Conservation (phyloP, 2,888 invertebrate genomes). For the Euclidia mi region DNA sequence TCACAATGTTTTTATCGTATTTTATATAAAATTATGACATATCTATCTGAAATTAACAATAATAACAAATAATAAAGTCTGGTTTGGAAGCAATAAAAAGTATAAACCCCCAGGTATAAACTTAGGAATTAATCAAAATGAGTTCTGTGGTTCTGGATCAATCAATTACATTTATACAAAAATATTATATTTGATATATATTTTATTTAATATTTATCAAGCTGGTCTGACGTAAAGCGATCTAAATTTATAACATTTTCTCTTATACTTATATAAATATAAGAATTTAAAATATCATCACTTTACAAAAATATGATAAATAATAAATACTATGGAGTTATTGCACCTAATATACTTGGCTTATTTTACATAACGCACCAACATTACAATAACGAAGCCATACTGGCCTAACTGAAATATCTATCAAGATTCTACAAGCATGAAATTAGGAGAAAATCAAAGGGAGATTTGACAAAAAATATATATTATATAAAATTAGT, state of each 20-base stretch:
- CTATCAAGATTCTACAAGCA: conserved; percentile 31
- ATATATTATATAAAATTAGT: conserved; percentile 15
- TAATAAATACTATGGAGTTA: conserved; percentile 38
- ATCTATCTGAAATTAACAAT: too few relatives aligned
- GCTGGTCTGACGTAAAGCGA: conserved; percentile 22
- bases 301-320: conserved; percentile 25
- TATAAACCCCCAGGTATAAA: too few relatives aligned
- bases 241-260: conserved; percentile 32
- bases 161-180: too few relatives aligned
- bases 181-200: neutral
- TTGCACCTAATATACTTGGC: conserved; percentile 50
- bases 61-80: too few relatives aligned
- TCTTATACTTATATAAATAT: conserved; percentile 40
- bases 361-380: conserved; percentile 47
- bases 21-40: too few relatives aligned
- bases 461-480: neutral
- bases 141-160: too few relatives aligned
- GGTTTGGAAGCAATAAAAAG: neutral
- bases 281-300: conserved; percentile 19
- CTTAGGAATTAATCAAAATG: too few relatives aligned
- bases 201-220: neutral
- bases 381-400: conserved; percentile 48
- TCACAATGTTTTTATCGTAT: too few relatives aligned
- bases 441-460: conserved; percentile 3
- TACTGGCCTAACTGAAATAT: conserved; percentile 15